phyloP scores from a whole-genome alignment of 2,113 vertebrate species.

The Limnothrissa miodon region DNA sequence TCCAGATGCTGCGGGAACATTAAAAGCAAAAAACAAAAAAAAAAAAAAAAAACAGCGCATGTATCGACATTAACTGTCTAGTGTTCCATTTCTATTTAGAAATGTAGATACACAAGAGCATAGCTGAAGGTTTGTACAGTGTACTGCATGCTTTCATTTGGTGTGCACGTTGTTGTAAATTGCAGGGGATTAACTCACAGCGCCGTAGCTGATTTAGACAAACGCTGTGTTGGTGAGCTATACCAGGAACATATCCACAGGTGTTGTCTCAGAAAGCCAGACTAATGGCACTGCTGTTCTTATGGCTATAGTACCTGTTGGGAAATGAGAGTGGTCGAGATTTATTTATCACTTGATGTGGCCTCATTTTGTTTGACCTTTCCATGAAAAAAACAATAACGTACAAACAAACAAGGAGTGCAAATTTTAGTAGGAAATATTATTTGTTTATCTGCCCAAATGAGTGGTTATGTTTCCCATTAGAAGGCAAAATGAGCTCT shows the following conservation, averaged over 20 bases:
- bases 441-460: slow-evolving; percentile 66
- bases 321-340: slow-evolving; percentile 39
- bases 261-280: slow-evolving; percentile 55
- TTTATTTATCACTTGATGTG: slow-evolving; percentile 41
- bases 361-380: slow-evolving; percentile 52
- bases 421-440: slow-evolving; percentile 46
- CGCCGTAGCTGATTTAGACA: not conserved
- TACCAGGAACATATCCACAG: not conserved
- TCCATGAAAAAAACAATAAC: slow-evolving; percentile 22
- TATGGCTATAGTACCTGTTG: slow-evolving; percentile 46
- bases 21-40: not conserved
- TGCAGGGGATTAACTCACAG: not conserved
- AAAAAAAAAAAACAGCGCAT: not conserved
- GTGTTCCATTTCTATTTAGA: not conserved
- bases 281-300: slow-evolving; percentile 34
- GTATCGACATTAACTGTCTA: not conserved
- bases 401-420: not conserved
- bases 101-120: not conserved
- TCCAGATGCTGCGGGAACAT: not conserved
- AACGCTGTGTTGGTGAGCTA: not conserved
- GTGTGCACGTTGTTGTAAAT: not conserved
- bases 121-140: not conserved
- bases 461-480: slow-evolving; percentile 69
- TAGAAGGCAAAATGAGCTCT: slow-evolving; percentile 67
- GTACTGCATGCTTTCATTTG: not conserved